A percentile compares a stretch with the other conserved stretches of the same genome.
Conservation (phyloP, 2,113 vertebrate genomes). For the Gallinago undulata region DNA sequence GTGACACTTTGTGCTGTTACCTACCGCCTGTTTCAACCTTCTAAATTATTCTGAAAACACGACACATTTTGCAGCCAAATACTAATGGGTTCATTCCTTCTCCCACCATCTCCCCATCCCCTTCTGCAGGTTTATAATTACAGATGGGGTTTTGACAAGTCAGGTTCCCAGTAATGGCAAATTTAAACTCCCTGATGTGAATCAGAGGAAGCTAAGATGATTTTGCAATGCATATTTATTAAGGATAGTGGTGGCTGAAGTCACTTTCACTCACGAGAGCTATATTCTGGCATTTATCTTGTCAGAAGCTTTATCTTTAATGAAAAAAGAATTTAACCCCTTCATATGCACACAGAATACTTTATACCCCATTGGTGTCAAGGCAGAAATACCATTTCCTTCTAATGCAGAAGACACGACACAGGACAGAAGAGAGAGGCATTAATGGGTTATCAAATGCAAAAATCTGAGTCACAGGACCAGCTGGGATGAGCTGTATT, state of each 20-base stretch:
- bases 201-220: conserved; percentile 2
- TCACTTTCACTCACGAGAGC: conserved; percentile 11
- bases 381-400: background rate
- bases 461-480: background rate
- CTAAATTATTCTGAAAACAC: conserved; percentile 3
- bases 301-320: background rate
- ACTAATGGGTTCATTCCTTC: background rate
- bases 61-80: background rate
- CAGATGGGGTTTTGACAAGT: conserved; percentile 45
- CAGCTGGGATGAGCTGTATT: background rate
- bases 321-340: background rate
- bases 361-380: background rate
- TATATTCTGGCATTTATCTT: conserved; percentile 5
- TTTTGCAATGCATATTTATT: conserved; percentile 47
- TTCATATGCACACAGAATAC: background rate
- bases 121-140: conserved; percentile 19
- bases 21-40: background rate
- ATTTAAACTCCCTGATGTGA: conserved; percentile 47
- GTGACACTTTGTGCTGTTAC: background rate
- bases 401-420: background rate
- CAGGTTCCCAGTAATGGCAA: conserved; percentile 33
- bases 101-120: background rate
- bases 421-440: background rate
- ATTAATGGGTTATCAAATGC: background rate
- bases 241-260: conserved; percentile 30